phyloP scores from a whole-genome alignment of 2,113 vertebrate species.

The Macaca fascicularis region T2T-MFA8v1.1 NC_088381.1:167939001-167939500 shows the following conservation, averaged over 20 bases:
- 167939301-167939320: not conserved
- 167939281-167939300: constrained; percentile 47
- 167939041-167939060: not conserved
- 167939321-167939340: not conserved
- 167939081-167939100: not conserved
- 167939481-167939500: not conserved
- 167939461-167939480: not conserved
- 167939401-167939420: not conserved
- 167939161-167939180: not conserved
- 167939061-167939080: not conserved
- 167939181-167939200: not conserved
- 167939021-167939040: not conserved
- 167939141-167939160: not conserved
- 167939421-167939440: not conserved
- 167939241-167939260: not conserved
- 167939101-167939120: not conserved
- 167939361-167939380: not conserved
- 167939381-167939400: not conserved
- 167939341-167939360: not conserved
- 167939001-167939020: not conserved
- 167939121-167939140: not conserved
- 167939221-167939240: constrained; percentile 33
- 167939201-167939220: not conserved
- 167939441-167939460: not conserved
- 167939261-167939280: constrained; percentile 29